Evolutionary conservation across 2,113 vertebrate species (phyloP).

Genomic region (Bos indicus): DNA sequence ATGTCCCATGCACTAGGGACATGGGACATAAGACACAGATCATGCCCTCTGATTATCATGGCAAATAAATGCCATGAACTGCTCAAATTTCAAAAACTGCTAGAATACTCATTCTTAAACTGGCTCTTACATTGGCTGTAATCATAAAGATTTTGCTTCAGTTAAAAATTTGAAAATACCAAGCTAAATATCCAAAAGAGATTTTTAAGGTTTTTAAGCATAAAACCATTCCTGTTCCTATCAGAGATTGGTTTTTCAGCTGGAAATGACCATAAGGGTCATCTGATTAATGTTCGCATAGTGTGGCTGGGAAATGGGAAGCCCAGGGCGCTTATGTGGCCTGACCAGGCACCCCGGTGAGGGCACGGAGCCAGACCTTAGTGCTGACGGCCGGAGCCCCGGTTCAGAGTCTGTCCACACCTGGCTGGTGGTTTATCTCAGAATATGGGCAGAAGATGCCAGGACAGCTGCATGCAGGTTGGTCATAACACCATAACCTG

Average conservation of each 20-base stretch:
- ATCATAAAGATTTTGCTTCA: background rate
- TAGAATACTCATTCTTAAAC: background rate
- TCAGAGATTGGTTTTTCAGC: background rate
- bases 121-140: background rate
- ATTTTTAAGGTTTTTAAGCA: background rate
- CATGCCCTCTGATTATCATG: background rate
- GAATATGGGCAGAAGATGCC: background rate
- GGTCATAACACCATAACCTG: background rate
- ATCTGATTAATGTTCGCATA: background rate
- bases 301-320: background rate
- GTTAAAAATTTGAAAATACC: background rate
- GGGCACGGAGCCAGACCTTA: background rate
- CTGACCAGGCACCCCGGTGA: background rate
- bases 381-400: accelerated
- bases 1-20: background rate
- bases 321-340: background rate
- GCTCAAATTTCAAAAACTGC: background rate
- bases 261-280: background rate
- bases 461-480: background rate
- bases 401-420: background rate
- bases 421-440: background rate
- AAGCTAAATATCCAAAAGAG: background rate
- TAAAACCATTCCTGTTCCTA: background rate
- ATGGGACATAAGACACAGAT: background rate
- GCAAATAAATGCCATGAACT: background rate